Conservation (phyloP, 2,113 vertebrate genomes). For the Thomomys bottae region DNA sequence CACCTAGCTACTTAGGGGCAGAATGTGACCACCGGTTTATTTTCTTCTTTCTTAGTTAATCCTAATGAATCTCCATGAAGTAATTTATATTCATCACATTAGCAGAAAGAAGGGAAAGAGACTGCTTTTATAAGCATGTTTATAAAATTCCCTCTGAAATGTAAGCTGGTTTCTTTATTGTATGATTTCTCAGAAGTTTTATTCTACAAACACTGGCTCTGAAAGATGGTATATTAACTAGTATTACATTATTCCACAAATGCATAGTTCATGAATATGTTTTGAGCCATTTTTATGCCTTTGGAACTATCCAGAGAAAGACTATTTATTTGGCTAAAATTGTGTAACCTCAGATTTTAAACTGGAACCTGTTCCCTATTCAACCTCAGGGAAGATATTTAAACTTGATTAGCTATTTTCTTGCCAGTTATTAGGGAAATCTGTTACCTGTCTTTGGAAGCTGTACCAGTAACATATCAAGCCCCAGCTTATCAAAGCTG, state of each 20-base stretch:
- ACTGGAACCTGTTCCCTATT: background rate
- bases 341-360: background rate
- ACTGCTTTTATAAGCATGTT: background rate
- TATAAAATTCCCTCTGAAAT: background rate
- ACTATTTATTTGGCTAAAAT: background rate
- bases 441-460: background rate
- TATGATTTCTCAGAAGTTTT: slow-evolving; percentile 12
- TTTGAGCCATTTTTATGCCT: background rate
- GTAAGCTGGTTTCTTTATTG: background rate
- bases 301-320: background rate
- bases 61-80: background rate
- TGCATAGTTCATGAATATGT: background rate
- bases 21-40: background rate
- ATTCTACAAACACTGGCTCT: background rate
- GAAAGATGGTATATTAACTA: background rate
- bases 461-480: background rate
- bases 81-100: background rate
- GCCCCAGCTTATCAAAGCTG: background rate
- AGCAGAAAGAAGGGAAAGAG: background rate
- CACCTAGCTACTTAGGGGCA: background rate
- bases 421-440: background rate
- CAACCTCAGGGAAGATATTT: background rate
- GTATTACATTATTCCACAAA: background rate
- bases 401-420: background rate
- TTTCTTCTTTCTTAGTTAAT: background rate